Percentiles rank a stretch among this genome's conserved stretches.
Evolutionary conservation across 37 sponge, comb jelly and placozoan genomes (phyloP).

Genomic region (Spongilla lacustris): DNA sequence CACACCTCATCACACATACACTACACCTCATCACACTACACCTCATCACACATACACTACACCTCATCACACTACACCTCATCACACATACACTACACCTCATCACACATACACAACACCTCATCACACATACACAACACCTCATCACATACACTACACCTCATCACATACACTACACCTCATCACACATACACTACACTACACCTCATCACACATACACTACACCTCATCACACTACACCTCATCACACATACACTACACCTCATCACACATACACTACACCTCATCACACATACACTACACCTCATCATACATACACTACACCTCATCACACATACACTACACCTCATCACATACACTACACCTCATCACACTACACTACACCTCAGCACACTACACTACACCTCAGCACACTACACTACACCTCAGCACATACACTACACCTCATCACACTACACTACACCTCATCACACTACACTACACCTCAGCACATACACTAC

Average conservation of each 20-base stretch:
- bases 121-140: neutral
- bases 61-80: neutral
- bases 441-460: neutral
- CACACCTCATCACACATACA: neutral
- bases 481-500: neutral
- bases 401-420: neutral
- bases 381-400: neutral
- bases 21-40: too few relatives aligned
- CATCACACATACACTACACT: slow-evolving; percentile 19
- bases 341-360: neutral
- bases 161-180: neutral
- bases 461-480: neutral
- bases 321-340: too few relatives aligned
- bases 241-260: slow-evolving; percentile 12
- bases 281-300: slow-evolving; percentile 11
- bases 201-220: neutral
- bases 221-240: neutral
- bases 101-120: neutral
- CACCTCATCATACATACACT: slow-evolving; percentile 18
- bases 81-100: slow-evolving; percentile 11
- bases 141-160: neutral
- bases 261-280: neutral
- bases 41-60: neutral
- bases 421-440: too few relatives aligned
- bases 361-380: neutral